Percentiles rank a stretch among this genome's conserved stretches.
Conservation (phyloP, 2,113 vertebrate genomes). For the Pangasianodon gigas region DNA sequence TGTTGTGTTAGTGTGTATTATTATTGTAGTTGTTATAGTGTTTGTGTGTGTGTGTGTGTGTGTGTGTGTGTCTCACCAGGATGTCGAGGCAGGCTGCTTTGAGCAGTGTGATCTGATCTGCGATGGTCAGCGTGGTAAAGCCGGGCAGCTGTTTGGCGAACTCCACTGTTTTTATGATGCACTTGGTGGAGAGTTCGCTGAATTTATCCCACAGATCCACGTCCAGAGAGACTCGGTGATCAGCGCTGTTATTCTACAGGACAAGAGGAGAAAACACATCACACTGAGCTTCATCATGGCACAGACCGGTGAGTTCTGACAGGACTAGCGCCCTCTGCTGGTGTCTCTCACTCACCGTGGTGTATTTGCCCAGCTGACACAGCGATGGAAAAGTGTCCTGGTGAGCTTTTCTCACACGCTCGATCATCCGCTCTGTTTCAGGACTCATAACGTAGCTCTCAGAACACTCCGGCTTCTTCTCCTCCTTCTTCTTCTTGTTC, state of each 20-base stretch:
- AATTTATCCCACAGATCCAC: conserved; percentile 76
- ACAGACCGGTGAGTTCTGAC: not conserved
- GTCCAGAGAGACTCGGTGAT: conserved; percentile 71
- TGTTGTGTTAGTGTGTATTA: not conserved
- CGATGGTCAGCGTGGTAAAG: conserved; percentile 73
- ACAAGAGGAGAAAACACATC: not conserved
- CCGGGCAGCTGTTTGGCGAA: conserved; percentile 75
- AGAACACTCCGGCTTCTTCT: conserved; percentile 59
- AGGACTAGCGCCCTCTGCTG: not conserved
- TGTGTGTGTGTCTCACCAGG: conserved; percentile 62
- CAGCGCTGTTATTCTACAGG: conserved; percentile 69
- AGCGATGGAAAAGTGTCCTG: conserved; percentile 90
- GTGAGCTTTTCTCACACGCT: conserved; percentile 88
- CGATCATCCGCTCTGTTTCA: conserved; percentile 89
- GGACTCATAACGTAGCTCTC: conserved; percentile 86
- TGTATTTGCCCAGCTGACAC: conserved; percentile 75
- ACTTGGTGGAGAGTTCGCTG: conserved; percentile 76
- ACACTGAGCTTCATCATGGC: not conserved
- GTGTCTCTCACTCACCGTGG: conserved; percentile 63
- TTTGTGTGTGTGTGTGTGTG: conserved; percentile 4
- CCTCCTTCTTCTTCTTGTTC: conserved; percentile 75
- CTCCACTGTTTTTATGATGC: conserved; percentile 77
- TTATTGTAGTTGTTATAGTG: not conserved
- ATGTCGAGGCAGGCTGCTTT: conserved; percentile 76
- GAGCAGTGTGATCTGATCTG: conserved; percentile 77